These are phyloP conservation scores for Drosophila longiperda DNA, from an alignment of 2,888 invertebrate species.

Conservation along the genomic window DNA sequence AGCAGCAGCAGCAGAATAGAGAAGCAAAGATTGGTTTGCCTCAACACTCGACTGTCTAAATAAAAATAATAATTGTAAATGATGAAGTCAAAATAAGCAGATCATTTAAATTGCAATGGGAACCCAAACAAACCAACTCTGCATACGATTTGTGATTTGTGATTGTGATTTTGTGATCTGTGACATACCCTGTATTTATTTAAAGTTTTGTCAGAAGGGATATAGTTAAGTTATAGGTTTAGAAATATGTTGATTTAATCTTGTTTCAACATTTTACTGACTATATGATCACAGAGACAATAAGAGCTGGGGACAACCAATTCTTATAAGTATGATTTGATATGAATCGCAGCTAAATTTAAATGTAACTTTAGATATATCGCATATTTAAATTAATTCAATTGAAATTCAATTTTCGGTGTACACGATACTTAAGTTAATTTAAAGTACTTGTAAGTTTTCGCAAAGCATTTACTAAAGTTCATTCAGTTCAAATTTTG, in stretches of 20 bases:
- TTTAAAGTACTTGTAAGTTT: neutral
- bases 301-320: neutral
- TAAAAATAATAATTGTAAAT: conserved; percentile 82
- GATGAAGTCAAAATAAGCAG: conserved; percentile 80
- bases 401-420: accelerated
- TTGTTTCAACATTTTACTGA: neutral
- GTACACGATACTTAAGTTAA: neutral
- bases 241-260: neutral
- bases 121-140: conserved; percentile 44
- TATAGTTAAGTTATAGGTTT: neutral
- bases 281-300: too few relatives aligned
- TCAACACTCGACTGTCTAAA: conserved; percentile 72
- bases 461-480: neutral
- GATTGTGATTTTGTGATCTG: conserved; percentile 9
- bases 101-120: conserved; percentile 74
- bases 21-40: conserved; percentile 17
- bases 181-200: conserved; percentile 20
- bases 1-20: conserved; percentile 8
- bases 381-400: neutral
- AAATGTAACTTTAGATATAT: neutral
- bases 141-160: conserved; percentile 43
- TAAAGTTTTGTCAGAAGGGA: neutral
- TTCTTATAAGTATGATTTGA: neutral
- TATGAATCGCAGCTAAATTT: neutral
- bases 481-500: neutral